These are phyloP conservation scores for Centropristis striata DNA, from an alignment of 2,113 vertebrate genomes.

Conservation along the genomic window DNA sequence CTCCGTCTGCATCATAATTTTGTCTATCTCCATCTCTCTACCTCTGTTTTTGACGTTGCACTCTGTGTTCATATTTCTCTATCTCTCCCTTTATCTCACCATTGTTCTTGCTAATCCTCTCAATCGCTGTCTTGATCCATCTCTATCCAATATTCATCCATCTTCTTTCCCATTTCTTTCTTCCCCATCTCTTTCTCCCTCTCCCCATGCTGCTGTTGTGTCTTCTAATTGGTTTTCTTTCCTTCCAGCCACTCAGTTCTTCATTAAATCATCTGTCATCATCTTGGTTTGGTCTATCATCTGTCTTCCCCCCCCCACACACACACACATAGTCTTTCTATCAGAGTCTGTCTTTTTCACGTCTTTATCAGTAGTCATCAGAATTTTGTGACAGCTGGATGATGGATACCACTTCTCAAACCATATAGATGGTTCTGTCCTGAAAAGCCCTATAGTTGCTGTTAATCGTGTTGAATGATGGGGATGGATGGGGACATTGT, in stretches of 20 bases:
- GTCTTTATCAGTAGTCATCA: slow-evolving; percentile 63
- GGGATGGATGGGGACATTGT: not conserved
- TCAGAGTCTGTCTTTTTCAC: not conserved
- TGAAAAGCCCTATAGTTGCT: slow-evolving; percentile 1
- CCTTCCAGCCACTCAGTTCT: slow-evolving; percentile 69
- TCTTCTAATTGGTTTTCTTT: slow-evolving; percentile 74
- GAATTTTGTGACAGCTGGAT: slow-evolving; percentile 55
- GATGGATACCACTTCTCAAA: slow-evolving; percentile 49
- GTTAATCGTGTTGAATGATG: slow-evolving; percentile 19
- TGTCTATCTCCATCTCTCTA: slow-evolving; percentile 33
- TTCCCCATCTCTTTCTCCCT: slow-evolving; percentile 16
- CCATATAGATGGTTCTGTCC: slow-evolving; percentile 29
- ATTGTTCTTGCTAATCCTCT: slow-evolving; percentile 65
- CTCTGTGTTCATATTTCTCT: slow-evolving; percentile 54
- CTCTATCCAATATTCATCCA: slow-evolving; percentile 69
- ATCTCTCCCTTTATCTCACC: slow-evolving; percentile 47
- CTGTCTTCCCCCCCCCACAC: slow-evolving; percentile 36
- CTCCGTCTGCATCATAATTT: slow-evolving; percentile 28
- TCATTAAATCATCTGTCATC: slow-evolving; percentile 77
- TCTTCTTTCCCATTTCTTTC: slow-evolving; percentile 45
- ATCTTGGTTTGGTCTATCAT: slow-evolving; percentile 49
- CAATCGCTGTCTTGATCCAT: slow-evolving; percentile 61
- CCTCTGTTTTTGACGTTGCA: slow-evolving; percentile 19
- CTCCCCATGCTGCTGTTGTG: slow-evolving; percentile 38
- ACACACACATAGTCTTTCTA: not conserved